Conservation (phyloP, 2,113 vertebrate species). For the Ptyas mucosa region DNA sequence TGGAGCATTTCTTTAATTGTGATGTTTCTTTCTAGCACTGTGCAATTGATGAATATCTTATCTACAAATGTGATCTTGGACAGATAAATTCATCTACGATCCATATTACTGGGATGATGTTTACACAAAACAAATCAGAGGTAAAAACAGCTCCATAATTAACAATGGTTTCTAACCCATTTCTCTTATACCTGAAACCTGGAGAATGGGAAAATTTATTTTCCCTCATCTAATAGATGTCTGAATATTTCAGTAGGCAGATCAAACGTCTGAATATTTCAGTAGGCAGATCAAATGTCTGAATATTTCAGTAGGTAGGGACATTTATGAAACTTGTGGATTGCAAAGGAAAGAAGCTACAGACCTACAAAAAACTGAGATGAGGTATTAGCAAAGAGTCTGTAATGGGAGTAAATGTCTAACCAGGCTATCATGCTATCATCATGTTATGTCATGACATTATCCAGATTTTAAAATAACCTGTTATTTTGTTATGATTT, state of each 20-base stretch:
- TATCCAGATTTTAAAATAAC: neutral
- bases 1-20: neutral
- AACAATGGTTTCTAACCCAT: neutral
- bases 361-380: neutral
- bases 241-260: neutral
- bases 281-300: neutral
- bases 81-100: neutral
- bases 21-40: neutral
- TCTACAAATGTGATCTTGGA: constrained; percentile 9
- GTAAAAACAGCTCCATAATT: neutral
- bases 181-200: neutral
- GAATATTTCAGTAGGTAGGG: neutral
- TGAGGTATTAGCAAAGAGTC: neutral
- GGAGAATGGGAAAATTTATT: neutral
- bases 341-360: neutral
- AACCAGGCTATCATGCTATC: neutral
- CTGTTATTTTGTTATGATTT: neutral
- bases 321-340: neutral
- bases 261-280: neutral
- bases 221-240: neutral
- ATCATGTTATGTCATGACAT: neutral
- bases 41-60: neutral
- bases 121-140: neutral
- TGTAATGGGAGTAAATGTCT: neutral
- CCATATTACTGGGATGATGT: neutral